These are phyloP conservation scores for Conops quadrifasciatus DNA, from an alignment of 2,888 invertebrate genomes.

Conservation along the genomic window DNA sequence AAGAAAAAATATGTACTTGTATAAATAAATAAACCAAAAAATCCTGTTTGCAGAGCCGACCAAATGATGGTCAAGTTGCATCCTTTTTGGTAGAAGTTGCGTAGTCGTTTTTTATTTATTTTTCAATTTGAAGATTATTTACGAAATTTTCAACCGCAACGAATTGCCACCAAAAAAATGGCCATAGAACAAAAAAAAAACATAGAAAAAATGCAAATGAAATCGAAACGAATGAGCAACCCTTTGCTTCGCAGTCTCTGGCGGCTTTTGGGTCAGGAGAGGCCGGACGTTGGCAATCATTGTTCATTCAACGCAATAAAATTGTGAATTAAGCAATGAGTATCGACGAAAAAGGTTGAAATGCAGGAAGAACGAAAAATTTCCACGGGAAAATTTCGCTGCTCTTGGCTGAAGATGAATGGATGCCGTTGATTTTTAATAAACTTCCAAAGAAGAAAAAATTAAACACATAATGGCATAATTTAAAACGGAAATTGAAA, in stretches of 20 bases:
- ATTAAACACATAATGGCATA: background rate
- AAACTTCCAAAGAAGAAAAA: background rate
- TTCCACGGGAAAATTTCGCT: too few relatives aligned
- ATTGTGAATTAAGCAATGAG: slow-evolving; percentile 8
- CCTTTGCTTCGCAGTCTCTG: slow-evolving; percentile 1
- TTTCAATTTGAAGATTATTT: slow-evolving; percentile 34
- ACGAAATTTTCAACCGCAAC: slow-evolving; percentile 30
- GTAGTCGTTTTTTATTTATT: slow-evolving; percentile 24
- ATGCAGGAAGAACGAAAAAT: too few relatives aligned
- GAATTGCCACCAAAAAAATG: slow-evolving; percentile 12
- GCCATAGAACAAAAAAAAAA: slow-evolving; percentile 6
- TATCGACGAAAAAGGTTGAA: background rate
- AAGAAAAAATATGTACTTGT: background rate
- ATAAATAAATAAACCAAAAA: background rate
- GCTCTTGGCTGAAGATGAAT: too few relatives aligned
- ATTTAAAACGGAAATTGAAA: background rate
- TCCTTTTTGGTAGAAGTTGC: background rate
- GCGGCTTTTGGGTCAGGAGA: too few relatives aligned
- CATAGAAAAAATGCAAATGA: slow-evolving; percentile 41
- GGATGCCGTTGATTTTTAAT: too few relatives aligned
- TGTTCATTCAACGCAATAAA: slow-evolving; percentile 20
- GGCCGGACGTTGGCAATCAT: slow-evolving; percentile 1
- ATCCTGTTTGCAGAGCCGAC: slow-evolving; percentile 1
- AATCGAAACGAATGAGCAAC: slow-evolving; percentile 30
- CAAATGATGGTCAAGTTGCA: slow-evolving; percentile 18